A percentile compares a stretch with the other conserved stretches of the same genome.
Evolutionary conservation across 1,140 invertebrate genomes (phyloP).

Genomic region (Muscidifurax raptorellus): DNA sequence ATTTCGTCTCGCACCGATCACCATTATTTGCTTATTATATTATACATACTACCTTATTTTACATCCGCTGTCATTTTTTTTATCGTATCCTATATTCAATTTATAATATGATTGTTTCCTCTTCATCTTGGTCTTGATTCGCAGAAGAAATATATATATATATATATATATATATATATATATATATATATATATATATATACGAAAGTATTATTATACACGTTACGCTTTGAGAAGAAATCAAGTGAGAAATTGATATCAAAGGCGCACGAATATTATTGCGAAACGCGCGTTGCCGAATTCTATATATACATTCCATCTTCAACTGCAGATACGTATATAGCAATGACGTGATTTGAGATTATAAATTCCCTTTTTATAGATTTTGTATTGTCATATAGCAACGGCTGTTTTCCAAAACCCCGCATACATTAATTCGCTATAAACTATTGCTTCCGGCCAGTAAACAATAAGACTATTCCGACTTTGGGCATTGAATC

Average conservation of each 20-base stretch:
- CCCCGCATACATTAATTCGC: not conserved
- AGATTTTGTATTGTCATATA: too few species aligned
- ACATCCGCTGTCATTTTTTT: not conserved
- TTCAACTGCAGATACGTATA: too few species aligned
- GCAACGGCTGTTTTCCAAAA: slow-evolving; percentile 10
- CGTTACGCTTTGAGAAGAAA: slow-evolving; percentile 30
- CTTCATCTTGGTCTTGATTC: not conserved
- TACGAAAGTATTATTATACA: slow-evolving; percentile 23
- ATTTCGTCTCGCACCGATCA: slow-evolving; percentile 7
- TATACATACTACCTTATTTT: slow-evolving; percentile 4
- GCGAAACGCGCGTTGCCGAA: too few species aligned
- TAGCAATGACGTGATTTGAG: too few species aligned
- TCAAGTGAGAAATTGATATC: not conserved
- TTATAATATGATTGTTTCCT: too few species aligned
- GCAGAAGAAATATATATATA: too few species aligned
- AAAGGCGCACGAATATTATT: too few species aligned
- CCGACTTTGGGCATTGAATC: slow-evolving; percentile 39
- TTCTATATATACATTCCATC: too few species aligned
- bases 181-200: not conserved
- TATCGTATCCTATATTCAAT: too few species aligned
- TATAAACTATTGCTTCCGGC: slow-evolving; percentile 45
- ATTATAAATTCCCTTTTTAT: too few species aligned
- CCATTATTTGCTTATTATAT: not conserved
- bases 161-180: not conserved
- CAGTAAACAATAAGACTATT: slow-evolving; percentile 48